A percentile compares a stretch with the other conserved stretches of the same genome.
Conservation (phyloP, 2,113 vertebrate genomes). For the Clarias batrachus region DNA sequence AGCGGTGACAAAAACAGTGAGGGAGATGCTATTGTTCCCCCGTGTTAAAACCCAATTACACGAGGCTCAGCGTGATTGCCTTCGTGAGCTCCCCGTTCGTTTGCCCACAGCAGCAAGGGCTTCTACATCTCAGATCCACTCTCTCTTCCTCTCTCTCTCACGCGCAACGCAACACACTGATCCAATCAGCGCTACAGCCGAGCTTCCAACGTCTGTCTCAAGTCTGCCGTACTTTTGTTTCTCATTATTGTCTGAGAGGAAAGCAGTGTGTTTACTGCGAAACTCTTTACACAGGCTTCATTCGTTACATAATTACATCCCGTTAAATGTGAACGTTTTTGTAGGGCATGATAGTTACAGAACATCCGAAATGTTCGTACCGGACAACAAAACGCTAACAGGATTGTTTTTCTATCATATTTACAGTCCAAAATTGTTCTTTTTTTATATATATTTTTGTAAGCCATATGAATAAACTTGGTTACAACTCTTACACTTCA, state of each 20-base stretch:
- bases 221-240: conserved; percentile 17
- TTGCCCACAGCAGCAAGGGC: conserved; percentile 40
- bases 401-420: neutral
- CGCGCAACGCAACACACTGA: conserved; percentile 33
- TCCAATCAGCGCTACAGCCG: conserved; percentile 34
- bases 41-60: conserved; percentile 74
- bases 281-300: conserved; percentile 24
- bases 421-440: neutral
- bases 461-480: neutral
- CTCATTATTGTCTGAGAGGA: conserved; percentile 35
- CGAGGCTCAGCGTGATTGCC: conserved; percentile 64
- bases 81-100: conserved; percentile 37
- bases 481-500: neutral
- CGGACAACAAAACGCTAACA: neutral
- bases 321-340: conserved; percentile 20
- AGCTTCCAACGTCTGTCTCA: conserved; percentile 34
- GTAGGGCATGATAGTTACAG: neutral
- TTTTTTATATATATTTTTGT: neutral
- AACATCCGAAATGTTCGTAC: neutral
- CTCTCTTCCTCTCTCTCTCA: neutral
- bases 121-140: conserved; percentile 16
- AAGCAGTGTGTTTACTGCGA: conserved; percentile 17
- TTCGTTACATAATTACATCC: conserved; percentile 25
- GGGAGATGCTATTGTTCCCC: conserved; percentile 71
- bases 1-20: conserved; percentile 70